Evolutionary conservation across 2,888 invertebrate genomes (phyloP).

Genomic region (Liposcelis brunnea): DNA sequence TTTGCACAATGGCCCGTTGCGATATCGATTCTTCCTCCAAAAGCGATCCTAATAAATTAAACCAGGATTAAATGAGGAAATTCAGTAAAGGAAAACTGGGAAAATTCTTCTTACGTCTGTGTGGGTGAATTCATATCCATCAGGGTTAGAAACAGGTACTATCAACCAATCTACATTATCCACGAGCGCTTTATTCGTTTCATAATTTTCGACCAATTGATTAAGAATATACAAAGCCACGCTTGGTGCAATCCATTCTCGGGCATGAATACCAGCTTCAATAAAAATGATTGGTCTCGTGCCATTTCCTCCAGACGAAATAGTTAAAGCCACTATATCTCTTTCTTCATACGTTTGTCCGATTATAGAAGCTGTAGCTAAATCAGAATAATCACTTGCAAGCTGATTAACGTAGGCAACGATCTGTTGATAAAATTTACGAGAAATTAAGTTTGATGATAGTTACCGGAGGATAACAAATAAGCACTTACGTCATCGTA

Average conservation of each 20-base stretch:
- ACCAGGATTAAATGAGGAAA: too few relatives aligned
- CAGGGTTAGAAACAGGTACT: conserved; percentile 27
- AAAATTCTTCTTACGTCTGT: too few relatives aligned
- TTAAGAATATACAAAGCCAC: conserved; percentile 22
- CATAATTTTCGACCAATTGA: conserved; percentile 19
- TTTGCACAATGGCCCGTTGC: conserved; percentile 19
- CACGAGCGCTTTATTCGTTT: conserved; percentile 19
- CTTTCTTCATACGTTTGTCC: conserved; percentile 25
- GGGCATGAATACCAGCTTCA: conserved; percentile 20
- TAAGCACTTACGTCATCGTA: conserved; percentile 8
- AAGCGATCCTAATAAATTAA: too few relatives aligned
- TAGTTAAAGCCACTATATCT: conserved; percentile 23
- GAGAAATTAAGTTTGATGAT: too few relatives aligned
- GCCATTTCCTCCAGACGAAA: conserved; percentile 19
- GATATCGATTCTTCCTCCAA: conserved; percentile 26
- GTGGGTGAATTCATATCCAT: conserved; percentile 25
- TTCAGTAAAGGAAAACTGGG: too few relatives aligned
- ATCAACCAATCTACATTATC: conserved; percentile 27
- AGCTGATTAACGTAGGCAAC: conserved; percentile 25
- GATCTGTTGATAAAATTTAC: too few relatives aligned
- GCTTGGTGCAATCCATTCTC: conserved; percentile 32
- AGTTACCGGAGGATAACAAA: too few relatives aligned
- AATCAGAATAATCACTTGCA: conserved; percentile 20
- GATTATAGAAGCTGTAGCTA: conserved; percentile 22
- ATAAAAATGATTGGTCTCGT: not conserved